Evolutionary conservation across 2,797 vertebrate species (phyloP), one percentile per base, ranked within the genome.

Genomic region (Glyptemys insculpta): DNA sequence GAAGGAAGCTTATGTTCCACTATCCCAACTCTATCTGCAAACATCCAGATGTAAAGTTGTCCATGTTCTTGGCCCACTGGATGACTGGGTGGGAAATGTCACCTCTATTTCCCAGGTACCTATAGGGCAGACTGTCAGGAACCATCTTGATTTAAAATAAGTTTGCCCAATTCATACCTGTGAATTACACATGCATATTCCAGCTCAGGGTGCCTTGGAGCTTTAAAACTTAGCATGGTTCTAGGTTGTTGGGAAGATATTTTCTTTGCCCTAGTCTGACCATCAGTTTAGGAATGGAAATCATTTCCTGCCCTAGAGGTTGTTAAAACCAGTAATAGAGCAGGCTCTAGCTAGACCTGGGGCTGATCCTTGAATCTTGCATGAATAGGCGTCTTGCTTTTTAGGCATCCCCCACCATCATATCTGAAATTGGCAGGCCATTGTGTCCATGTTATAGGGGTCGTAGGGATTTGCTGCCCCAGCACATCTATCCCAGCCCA

Each of bases 371-470:
- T 68, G 72, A 76, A 44, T 19, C 6, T 54, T 74, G 47, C 34
- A n/a, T 9, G 62, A 79, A 59, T 0, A 1, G 62, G 62, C 5
- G 86, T 25, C 31, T 44, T 6, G 1, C 0, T 41, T 57, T 57
- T 82, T 9, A 37, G 52, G 27, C 25, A 29, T 31, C 27, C 41
- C 37, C 16, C 34, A 19, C 62, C 37, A 82, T 44, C 25, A 18
- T 54, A 25, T 41, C 80, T 56, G 54, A 56, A 37, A 25, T 56
- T 54, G 52, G 79, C 34, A n/a, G 54, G 18, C 47, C 83, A 5
- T 80, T 90, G 37, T 47, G 10, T 78, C 62, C 82, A 53, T 56
- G 47, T n/a, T 29, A 85, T 44, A 44, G 19, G 81, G 12, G 47
- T 87, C 84, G 25, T 29, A 90, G 52, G 19, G 12, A 90, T 87